Evolutionary conservation across 2,888 invertebrate species (phyloP).

Genomic region (Magallana nippona): DNA sequence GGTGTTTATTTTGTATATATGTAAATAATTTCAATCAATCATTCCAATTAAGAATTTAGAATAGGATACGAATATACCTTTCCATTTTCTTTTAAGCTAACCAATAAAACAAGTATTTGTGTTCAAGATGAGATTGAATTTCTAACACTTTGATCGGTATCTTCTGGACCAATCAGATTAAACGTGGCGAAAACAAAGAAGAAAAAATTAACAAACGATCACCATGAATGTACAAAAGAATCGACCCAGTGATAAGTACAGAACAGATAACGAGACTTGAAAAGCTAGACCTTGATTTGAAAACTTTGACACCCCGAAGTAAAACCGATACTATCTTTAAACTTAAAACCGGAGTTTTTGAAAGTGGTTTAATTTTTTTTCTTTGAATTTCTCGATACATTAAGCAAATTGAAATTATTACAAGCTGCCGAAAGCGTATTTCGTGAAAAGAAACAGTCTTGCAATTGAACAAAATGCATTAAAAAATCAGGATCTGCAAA

Average conservation of each 20-base stretch:
- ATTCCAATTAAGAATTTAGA: no score
- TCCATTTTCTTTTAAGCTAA: no score
- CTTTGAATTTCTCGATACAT: neutral
- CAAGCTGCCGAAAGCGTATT: neutral
- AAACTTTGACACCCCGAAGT: conserved; percentile 41
- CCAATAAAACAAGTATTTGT: no score
- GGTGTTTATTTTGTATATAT: no score
- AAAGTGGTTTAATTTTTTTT: neutral
- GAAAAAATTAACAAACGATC: neutral
- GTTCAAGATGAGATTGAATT: no score
- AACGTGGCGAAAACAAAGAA: neutral
- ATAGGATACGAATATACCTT: no score
- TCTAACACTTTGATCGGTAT: neutral
- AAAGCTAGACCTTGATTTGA: conserved; percentile 3
- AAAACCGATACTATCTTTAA: conserved; percentile 2
- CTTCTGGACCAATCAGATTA: conserved; percentile 3
- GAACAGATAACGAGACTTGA: neutral
- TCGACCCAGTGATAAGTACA: neutral
- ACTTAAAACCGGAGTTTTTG: neutral
- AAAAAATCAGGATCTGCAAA: conserved; percentile 37
- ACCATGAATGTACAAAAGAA: neutral
- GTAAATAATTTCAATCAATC: no score
- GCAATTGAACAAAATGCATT: neutral
- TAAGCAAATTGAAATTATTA: neutral
- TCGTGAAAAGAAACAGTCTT: neutral